Evolutionary conservation across 1,140 invertebrate genomes (phyloP).

Genomic region (Lucilia sericata): DNA sequence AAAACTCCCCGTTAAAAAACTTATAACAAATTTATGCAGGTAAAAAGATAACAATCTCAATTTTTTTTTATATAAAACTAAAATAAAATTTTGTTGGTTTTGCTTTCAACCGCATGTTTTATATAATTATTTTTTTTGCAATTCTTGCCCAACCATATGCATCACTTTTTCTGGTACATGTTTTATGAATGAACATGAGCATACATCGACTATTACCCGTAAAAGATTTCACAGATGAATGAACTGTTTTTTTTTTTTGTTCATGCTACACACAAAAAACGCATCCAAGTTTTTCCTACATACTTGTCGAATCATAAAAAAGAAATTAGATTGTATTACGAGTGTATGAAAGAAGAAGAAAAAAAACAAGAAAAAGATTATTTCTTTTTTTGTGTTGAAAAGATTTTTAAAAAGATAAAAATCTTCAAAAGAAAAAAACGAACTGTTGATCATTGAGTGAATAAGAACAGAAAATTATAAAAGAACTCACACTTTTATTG

Average conservation of each 20-base stretch:
- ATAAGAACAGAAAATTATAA: not conserved
- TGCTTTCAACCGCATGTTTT: not conserved
- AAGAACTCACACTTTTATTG: not conserved
- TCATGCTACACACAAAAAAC: not conserved
- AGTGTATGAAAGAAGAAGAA: not conserved
- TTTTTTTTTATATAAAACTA: not conserved
- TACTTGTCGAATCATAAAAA: not conserved
- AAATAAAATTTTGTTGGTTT: not conserved
- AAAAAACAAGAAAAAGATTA: not conserved
- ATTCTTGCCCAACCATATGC: not conserved
- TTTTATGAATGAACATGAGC: constrained; percentile 18
- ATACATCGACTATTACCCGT: not conserved
- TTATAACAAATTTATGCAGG: not conserved
- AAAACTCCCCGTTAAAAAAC: not conserved
- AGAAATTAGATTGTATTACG: not conserved
- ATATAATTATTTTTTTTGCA: not conserved
- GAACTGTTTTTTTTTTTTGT: not conserved
- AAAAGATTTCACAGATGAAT: constrained; percentile 14
- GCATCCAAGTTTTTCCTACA: not conserved
- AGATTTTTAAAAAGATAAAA: constrained; percentile 12
- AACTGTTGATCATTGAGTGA: constrained; percentile 1
- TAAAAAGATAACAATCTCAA: not conserved
- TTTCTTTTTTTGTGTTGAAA: not conserved
- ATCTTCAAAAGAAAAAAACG: not conserved
- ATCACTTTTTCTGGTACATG: not conserved